These are phyloP conservation scores for Tupiocoris notatus DNA, from an alignment of 2,888 invertebrate genomes.

Conservation along the genomic window DNA sequence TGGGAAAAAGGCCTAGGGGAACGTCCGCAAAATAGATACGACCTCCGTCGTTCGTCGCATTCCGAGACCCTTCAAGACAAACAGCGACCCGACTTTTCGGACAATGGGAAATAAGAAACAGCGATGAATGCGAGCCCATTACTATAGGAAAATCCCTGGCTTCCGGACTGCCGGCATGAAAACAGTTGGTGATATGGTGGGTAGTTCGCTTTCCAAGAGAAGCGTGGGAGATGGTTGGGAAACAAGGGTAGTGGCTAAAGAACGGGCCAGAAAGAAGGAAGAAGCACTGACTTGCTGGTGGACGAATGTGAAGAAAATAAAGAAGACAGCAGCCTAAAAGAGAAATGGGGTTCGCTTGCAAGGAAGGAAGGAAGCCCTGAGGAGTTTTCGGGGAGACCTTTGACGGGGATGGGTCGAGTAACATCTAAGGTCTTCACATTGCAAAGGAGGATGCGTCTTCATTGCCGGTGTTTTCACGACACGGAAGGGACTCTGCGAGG, in stretches of 20 bases:
- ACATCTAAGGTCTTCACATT: neutral
- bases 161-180: neutral
- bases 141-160: slow-evolving; percentile 20
- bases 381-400: neutral
- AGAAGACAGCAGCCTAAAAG: neutral
- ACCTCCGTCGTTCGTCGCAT: neutral
- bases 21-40: neutral
- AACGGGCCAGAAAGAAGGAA: neutral
- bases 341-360: neutral
- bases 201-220: neutral
- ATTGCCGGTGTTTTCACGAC: neutral
- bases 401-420: neutral
- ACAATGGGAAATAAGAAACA: slow-evolving; percentile 41
- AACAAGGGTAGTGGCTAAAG: too few species aligned
- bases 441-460: neutral
- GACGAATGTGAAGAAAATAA: neutral
- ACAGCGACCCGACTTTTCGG: slow-evolving; percentile 9
- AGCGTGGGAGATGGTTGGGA: neutral
- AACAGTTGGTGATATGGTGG: neutral
- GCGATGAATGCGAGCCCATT: slow-evolving; percentile 31
- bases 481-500: neutral
- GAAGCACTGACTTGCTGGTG: neutral
- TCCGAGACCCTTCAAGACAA: slow-evolving; percentile 1
- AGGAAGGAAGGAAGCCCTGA: neutral
- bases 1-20: neutral